Base-by-base conservation (phyloP, 2,797 vertebrate genomes). In the Eupleurogrammus muticus region DNA sequence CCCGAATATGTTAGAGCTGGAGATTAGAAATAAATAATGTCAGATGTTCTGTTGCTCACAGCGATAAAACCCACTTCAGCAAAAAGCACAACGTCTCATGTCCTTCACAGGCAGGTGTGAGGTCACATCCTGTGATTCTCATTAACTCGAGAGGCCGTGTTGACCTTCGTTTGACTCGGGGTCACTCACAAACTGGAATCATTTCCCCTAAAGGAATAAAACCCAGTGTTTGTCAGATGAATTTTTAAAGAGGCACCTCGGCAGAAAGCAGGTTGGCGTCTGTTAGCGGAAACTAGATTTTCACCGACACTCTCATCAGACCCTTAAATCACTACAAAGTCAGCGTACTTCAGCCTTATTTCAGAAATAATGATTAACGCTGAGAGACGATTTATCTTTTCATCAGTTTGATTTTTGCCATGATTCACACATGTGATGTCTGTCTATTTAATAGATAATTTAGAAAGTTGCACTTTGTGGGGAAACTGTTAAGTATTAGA, bases 161-260 rank as follows among this genome's bases (percentile, higher is more conserved):
- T 65, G 51, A 70, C 53, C 23, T 13, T 10, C 38, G 21, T 44
- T 42, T 23, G 40, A 9, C 48, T 21, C 0, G 7, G 9, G 61
- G 48, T 75, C 63, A 40, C 12, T 14, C 34, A 9, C 42, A 17
- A 28, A 4, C 60, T 44, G 24, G 24, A 69, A 60, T 66, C 3
- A 36, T 70, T 78, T 76, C 65, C 64, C 42, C 10, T 74, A 28
- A 28, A 28, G 28, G 6, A 28, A 28, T 9, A 17, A 42, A 9
- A 48, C 6, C 16, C 36, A 1, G 6, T 21, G 23, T 66, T 72
- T 66, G 56, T 55, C 9, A 38, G 35, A 63, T 58, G 0, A 35
- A 59, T 28, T 28, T 28, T 28, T 28, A 28, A 28, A 28, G 28
- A 28, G 28, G 28, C 28, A 28, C 28, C 28, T 28, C 28, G 6